A percentile compares a stretch with the other conserved stretches of the same genome.
Evolutionary conservation across 37 sponge, comb jelly and placozoan species (phyloP).

Genomic region (Tethya wilhelma): DNA sequence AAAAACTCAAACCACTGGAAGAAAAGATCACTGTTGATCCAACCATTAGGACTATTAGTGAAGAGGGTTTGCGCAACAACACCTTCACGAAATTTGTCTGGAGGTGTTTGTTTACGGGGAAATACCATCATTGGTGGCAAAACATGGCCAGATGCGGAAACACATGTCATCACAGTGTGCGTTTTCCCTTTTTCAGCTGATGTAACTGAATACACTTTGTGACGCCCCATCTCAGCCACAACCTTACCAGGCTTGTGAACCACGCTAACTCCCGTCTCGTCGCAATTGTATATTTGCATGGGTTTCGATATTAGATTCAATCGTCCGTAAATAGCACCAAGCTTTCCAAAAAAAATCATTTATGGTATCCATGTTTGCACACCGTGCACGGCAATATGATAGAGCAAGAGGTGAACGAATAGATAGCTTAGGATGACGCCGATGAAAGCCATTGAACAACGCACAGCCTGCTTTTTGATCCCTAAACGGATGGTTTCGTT

Average conservation of each 20-base stretch:
- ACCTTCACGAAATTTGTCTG: constrained; percentile 39
- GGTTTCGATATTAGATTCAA: constrained; percentile 62
- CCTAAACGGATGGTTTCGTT: constrained; percentile 45
- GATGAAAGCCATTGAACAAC: constrained; percentile 52
- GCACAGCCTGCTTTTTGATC: constrained; percentile 35
- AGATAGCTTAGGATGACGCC: constrained; percentile 29
- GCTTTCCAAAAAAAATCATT: constrained; percentile 60
- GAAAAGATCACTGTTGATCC: constrained; percentile 53
- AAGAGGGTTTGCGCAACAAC: constrained; percentile 55
- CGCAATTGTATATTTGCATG: constrained; percentile 66
- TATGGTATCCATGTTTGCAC: constrained; percentile 35
- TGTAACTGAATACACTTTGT: constrained; percentile 49
- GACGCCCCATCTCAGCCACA: constrained; percentile 35
- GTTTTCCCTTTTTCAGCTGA: constrained; percentile 60
- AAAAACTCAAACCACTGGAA: constrained; percentile 64
- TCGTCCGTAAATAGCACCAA: constrained; percentile 48
- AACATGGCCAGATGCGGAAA: constrained; percentile 51
- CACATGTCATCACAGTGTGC: constrained; percentile 60
- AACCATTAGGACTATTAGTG: constrained; percentile 52
- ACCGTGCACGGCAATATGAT: constrained; percentile 33
- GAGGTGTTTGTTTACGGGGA: constrained; percentile 48
- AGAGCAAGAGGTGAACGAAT: constrained; percentile 52
- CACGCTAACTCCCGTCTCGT: constrained; percentile 47
- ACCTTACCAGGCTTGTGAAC: constrained; percentile 51
- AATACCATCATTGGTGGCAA: constrained; percentile 21